Evolutionary conservation across 2,797 vertebrate genomes (phyloP), one percentile per base, ranked within the genome.

Genomic region (Catostomus latipinnis): DNA sequence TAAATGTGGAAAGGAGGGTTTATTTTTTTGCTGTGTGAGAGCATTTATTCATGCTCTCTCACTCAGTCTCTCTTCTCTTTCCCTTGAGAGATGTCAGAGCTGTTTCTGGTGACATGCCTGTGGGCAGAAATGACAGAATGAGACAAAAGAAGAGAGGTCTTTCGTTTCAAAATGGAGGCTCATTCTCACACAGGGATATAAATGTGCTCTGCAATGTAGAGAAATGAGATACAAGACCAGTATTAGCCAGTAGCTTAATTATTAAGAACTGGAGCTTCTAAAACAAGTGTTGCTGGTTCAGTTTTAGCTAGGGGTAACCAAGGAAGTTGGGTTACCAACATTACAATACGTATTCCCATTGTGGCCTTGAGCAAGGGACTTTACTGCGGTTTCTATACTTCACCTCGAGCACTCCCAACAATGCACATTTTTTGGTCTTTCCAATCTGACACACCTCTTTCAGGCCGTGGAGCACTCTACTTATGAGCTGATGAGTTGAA

Each of bases 31-130:
- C 77, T 77, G 70, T 50, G 34, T 3, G 34, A 34, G 34, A 34
- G 34, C 34, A 34, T n/a, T 77, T 54, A 69, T 61, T 78, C 53
- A 78, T 78, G 58, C 18, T 70, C 61, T 63, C 43, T 57, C 16
- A 48, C 71, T 68, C 43, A n/a, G 45, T 46, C 57, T 65, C 48
- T 65, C 63, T 83, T 78, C 80, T 81, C 74, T 54, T 83, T 82
- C 84, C 74, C 89, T 86, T 88, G 85, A 89, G 88, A 88, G 82
- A 77, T 89, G 87, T 88, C 74, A 48, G 85, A 80, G 78, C 84
- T 81, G 83, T 85, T 89, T 86, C 84, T 88, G 87, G 87, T 90
- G 88, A 90, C 76, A 86, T 87, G 88, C 86, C 90, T 87, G 74
- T 75, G 78, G 89, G 90, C 86, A 61, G 71, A 71, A 86, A 74